These are phyloP conservation scores for Unio delphinus DNA, from an alignment of 2,888 invertebrate species.

Conservation along the genomic window DNA sequence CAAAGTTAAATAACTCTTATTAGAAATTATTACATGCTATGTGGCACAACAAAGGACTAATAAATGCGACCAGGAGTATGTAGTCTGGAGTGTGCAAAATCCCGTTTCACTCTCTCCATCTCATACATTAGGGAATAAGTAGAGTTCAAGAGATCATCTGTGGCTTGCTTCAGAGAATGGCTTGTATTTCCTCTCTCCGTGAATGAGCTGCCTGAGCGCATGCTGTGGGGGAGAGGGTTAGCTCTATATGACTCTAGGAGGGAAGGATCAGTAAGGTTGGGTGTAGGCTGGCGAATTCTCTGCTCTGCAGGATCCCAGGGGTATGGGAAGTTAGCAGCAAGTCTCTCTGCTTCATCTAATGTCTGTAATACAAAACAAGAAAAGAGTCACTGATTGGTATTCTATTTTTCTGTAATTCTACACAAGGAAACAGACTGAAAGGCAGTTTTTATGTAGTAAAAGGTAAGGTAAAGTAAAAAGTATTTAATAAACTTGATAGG, in stretches of 20 bases:
- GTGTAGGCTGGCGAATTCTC: conserved; percentile 27
- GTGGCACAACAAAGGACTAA: background rate
- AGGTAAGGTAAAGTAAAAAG: background rate
- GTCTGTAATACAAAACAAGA: conserved; percentile 42
- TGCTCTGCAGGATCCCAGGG: conserved; percentile 38
- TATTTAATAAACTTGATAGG: background rate
- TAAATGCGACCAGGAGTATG: background rate
- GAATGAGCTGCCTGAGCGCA: conserved; percentile 4
- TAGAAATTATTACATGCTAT: too few relatives aligned
- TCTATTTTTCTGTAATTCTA: too few relatives aligned
- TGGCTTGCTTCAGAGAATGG: conserved; percentile 34
- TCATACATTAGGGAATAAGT: conserved; percentile 62
- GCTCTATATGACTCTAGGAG: background rate
- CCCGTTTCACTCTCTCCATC: conserved; percentile 54
- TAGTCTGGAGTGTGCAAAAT: conserved; percentile 6
- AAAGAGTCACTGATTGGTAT: too few relatives aligned
- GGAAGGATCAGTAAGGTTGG: conserved; percentile 34
- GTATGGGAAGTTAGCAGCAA: conserved; percentile 51
- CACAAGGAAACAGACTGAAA: too few relatives aligned
- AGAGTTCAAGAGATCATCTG: conserved; percentile 53
- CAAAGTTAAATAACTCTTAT: background rate
- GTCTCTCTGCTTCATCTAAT: conserved; percentile 56
- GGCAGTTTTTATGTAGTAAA: background rate
- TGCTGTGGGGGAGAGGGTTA: background rate
- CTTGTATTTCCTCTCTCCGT: conserved; percentile 7